Evolutionary conservation across 2,797 vertebrate species (phyloP), one percentile per base, ranked within the genome.

Genomic region (Masticophis lateralis): DNA sequence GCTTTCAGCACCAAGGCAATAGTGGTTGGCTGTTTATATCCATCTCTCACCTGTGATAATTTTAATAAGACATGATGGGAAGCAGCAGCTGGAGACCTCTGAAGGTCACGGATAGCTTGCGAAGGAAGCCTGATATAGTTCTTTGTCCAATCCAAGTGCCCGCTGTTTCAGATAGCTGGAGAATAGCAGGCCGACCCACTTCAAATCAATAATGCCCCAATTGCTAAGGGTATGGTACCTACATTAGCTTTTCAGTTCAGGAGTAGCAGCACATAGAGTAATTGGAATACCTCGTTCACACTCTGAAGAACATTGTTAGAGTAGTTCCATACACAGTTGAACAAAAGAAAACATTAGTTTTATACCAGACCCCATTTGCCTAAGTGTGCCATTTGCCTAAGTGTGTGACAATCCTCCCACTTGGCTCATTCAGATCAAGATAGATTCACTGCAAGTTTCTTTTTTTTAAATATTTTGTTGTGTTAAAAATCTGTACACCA

Each of bases 1-100:
- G 95, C 93, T 90, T 88, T 88, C 43, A 91, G 93, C 92, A 96
- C 91, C 87, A 91, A 95, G 94, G 93, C 94, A 97, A 91, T 43
- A 5, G 22, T 94, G 95, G 95, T 96, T 97, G 96, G n/a, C 94
- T 96, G 95, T 96, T 97, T 96, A 97, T 94, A 97, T 93, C 94
- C 90, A 86, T 92, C 89, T 95, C 94, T 97, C 94, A 96, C 94
- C 28, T 94, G 95, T 94, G 94, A 96, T 94, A 96, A 95, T 86
- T 91, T 97, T 97, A 97, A 97, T 66, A 96, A 97, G 96, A 94
- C 0, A 55, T 93, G 95, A 93, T 0, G 0, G 59, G 83, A 88
- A 93, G 86, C 90, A 89, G 93, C 92, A 90, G 88, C 91, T 97
- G 86, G 93, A 96, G 94, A 94, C 95, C 95, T 43, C 43, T 93